phyloP scores from a whole-genome alignment of 1,140 invertebrate species.

The Planococcus citri region DNA sequence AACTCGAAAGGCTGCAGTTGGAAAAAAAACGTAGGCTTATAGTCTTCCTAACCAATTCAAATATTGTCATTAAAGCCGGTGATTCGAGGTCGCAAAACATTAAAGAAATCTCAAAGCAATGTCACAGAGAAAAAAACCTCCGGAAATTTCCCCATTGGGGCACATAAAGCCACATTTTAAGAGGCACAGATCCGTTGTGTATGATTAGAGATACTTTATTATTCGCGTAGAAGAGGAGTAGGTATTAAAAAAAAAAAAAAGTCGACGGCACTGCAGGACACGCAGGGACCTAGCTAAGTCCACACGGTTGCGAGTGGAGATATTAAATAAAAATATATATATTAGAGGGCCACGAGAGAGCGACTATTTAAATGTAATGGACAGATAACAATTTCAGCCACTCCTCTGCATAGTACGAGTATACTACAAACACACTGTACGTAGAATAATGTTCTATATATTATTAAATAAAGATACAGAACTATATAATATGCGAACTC shows the following conservation, averaged over 20 bases:
- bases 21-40: not conserved
- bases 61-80: not conserved
- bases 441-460: too few species aligned
- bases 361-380: not conserved
- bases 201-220: conserved; percentile 8
- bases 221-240: not conserved
- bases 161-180: not conserved
- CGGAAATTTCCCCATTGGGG: not conserved
- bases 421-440: too few species aligned
- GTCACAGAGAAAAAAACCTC: not conserved
- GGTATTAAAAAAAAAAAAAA: not conserved
- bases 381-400: not conserved
- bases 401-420: not conserved
- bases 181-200: not conserved
- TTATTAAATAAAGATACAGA: too few species aligned
- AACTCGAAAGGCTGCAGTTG: not conserved
- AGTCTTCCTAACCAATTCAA: not conserved
- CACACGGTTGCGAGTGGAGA: too few species aligned
- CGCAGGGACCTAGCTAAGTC: too few species aligned
- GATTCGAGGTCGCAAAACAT: not conserved
- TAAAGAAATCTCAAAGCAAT: not conserved
- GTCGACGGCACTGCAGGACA: too few species aligned
- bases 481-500: too few species aligned
- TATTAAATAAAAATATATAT: too few species aligned
- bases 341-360: not conserved